Conservation (phyloP, 2,113 vertebrate genomes). For the Talpa occidentalis region DNA sequence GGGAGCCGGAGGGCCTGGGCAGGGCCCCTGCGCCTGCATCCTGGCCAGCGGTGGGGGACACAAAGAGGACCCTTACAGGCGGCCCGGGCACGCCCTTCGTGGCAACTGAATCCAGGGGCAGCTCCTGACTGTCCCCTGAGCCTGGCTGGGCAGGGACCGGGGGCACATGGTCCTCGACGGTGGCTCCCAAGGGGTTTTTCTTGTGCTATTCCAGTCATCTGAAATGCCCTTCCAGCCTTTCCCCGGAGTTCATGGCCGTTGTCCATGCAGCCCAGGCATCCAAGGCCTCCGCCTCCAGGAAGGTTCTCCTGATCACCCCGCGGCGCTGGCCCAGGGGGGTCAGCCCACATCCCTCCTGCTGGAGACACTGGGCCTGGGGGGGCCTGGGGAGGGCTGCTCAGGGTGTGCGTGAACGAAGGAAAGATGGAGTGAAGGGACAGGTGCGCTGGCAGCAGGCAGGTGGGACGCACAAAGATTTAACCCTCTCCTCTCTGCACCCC, state of each 20-base stretch:
- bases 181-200: not conserved
- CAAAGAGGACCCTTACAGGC: too few species aligned
- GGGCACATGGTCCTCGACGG: too few species aligned
- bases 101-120: not conserved
- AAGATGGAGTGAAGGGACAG: not conserved
- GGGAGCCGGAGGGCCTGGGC: too few species aligned
- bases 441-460: not conserved
- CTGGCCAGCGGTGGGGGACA: too few species aligned
- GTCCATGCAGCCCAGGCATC: not conserved
- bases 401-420: accelerated
- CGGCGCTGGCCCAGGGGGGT: too few species aligned
- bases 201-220: accelerated
- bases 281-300: not conserved
- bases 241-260: not conserved
- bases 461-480: accelerated
- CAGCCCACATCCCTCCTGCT: not conserved
- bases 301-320: not conserved
- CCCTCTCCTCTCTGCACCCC: not conserved
- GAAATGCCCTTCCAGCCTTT: not conserved
- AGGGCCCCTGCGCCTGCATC: too few species aligned
- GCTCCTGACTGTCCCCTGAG: not conserved
- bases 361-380: accelerated
- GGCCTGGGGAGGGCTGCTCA: not conserved
- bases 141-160: not conserved
- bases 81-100: too few species aligned